A percentile compares a stretch with the other conserved stretches of the same genome.
These are phyloP conservation scores for Ceramica pisi DNA, from an alignment of 2,888 invertebrate species.

Conservation along the genomic window DNA sequence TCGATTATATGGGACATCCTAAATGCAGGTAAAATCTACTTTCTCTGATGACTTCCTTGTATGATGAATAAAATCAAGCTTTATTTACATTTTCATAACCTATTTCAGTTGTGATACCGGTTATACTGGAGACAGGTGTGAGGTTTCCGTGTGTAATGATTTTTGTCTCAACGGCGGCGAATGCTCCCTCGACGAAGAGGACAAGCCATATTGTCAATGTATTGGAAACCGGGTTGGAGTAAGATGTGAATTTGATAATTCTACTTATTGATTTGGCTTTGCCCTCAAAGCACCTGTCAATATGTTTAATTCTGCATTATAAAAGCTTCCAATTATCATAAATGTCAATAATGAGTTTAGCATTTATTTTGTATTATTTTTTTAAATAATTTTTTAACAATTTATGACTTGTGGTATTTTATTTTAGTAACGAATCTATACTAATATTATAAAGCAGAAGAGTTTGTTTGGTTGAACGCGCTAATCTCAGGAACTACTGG, in stretches of 20 bases:
- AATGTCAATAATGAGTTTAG: not conserved
- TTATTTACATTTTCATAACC: not conserved
- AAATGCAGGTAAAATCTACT: constrained; percentile 79
- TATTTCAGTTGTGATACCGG: not conserved
- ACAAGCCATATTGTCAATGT: not conserved
- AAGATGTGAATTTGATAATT: not conserved
- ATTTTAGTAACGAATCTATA: too few relatives aligned
- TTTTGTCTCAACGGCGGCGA: not conserved
- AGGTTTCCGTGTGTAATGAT: too few relatives aligned
- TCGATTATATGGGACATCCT: constrained; percentile 77
- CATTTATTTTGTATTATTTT: not conserved
- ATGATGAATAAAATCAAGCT: not conserved
- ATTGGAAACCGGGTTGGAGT: not conserved
- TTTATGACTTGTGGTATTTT: not conserved
- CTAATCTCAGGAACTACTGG: too few relatives aligned
- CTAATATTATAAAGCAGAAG: too few relatives aligned
- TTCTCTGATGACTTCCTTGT: not conserved
- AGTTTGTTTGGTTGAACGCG: too few relatives aligned
- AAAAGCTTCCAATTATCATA: too few relatives aligned
- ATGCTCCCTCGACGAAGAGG: not conserved
- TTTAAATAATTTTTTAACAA: not conserved
- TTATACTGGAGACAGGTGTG: not conserved
- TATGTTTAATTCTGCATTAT: too few relatives aligned
- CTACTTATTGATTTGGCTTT: too few relatives aligned
- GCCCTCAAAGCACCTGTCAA: too few relatives aligned